Evolutionary conservation across 2,888 invertebrate species (phyloP).

Genomic region (Drosophila eohydei): DNA sequence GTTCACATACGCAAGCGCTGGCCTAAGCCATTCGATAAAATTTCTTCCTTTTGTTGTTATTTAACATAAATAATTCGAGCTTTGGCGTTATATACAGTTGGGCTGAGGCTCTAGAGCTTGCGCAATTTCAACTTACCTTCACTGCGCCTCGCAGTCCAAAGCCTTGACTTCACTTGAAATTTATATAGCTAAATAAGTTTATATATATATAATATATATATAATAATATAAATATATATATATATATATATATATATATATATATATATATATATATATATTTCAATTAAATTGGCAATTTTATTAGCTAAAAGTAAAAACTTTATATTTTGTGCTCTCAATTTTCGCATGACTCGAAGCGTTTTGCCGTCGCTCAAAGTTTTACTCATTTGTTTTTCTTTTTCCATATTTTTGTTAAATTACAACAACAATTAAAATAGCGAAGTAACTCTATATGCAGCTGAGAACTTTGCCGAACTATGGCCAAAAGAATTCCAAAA

Average conservation of each 20-base stretch:
- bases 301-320: not conserved
- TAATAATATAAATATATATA: too few relatives aligned
- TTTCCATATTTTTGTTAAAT: not conserved
- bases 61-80: slow-evolving; percentile 1
- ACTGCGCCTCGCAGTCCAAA: too few relatives aligned
- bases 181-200: too few relatives aligned
- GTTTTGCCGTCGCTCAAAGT: not conserved
- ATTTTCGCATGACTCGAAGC: not conserved
- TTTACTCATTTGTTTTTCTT: not conserved
- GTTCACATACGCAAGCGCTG: not conserved
- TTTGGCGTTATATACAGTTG: not conserved
- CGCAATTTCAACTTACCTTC: too few relatives aligned
- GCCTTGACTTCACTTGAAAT: too few relatives aligned
- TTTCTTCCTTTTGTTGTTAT: not conserved
- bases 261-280: not conserved
- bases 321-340: not conserved
- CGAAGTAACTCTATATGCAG: not conserved
- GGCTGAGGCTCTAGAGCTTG: not conserved
- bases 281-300: not conserved
- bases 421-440: not conserved
- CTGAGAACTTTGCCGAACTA: not conserved
- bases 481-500: not conserved
- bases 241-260: not conserved
- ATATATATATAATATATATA: too few relatives aligned
- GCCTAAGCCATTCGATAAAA: not conserved